Evolutionary conservation across 2,113 vertebrate genomes (phyloP), one percentile per base, ranked within the genome.

Genomic region (Bucco capensis): DNA sequence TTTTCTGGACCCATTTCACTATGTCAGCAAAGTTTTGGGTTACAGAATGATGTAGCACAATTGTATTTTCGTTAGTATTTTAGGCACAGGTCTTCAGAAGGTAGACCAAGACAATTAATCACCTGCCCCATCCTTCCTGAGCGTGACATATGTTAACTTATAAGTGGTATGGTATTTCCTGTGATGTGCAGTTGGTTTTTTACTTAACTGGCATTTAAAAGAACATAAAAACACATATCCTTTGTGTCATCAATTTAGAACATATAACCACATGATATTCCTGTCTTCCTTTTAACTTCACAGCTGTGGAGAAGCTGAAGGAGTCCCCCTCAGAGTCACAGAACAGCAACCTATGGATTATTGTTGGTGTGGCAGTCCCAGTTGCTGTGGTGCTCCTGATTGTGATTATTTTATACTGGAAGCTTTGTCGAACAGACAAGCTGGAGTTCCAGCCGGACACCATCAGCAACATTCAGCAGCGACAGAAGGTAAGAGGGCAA

Each of bases 381-480:
- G 98, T 99, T 56, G 93, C 98, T 14, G 98, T 99, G 95, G 99
- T 99, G 57, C 61, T 98, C 22, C 81, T 99, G 93, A 99, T 99
- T 17, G 98, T 99, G 38, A 92, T 98, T 94, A 99, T 99, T 96
- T 98, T 99, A 35, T 99, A 99, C 96, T 99, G 99, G 99, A 99
- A 99, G 46, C 98, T 99, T 66, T 99, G 99, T 92, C 98, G 99
- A 64, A 99, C 98, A 1, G 99, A 99, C 97, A 99, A 99, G 95
- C 96, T 99, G 97, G 99, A 99, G 96, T 99, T 99, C 78, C 99
- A 99, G 95, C 98, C 99, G 0, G 99, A 99, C 77, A 98, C 98
- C 1, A 98, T 99, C 96, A 98, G 98, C 95, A 98, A 98, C 93
- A 97, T 99, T 84, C 99, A 99, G 96, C 99, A 99, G 95, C 97